Conservation (phyloP, 2,113 vertebrate genomes). For the Mastomys natalensis region DNA sequence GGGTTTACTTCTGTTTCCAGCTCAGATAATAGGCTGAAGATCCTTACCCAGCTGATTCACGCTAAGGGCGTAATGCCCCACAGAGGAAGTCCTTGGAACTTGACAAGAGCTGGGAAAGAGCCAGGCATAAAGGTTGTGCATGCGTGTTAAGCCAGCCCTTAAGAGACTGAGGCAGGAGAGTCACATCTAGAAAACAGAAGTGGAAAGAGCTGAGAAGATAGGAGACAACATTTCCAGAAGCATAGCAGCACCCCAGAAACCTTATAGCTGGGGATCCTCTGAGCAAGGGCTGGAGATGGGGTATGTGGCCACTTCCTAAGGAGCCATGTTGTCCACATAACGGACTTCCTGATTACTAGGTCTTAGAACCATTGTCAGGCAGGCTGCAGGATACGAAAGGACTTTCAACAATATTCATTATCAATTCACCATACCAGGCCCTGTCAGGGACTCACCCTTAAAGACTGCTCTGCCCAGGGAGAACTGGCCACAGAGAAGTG, state of each 20-base stretch:
- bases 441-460: background rate
- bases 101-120: background rate
- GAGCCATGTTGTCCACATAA: background rate
- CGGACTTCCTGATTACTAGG: background rate
- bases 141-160: background rate
- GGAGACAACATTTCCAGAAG: background rate
- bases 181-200: background rate
- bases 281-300: conserved; percentile 89
- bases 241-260: background rate
- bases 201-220: no score
- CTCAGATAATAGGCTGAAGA: background rate
- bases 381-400: background rate
- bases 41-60: background rate
- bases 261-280: conserved; percentile 59
- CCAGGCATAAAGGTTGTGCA: no score
- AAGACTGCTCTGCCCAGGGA: background rate
- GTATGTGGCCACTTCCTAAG: conserved; percentile 78
- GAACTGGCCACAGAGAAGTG: background rate
- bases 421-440: background rate
- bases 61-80: background rate
- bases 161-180: background rate
- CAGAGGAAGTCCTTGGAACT: background rate
- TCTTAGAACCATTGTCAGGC: background rate
- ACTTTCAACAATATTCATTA: background rate
- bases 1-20: background rate